A percentile compares a stretch with the other conserved stretches of the same genome.
phyloP scores from a whole-genome alignment of 2,888 invertebrate genomes.

The Cactoblastis cactorum region DNA sequence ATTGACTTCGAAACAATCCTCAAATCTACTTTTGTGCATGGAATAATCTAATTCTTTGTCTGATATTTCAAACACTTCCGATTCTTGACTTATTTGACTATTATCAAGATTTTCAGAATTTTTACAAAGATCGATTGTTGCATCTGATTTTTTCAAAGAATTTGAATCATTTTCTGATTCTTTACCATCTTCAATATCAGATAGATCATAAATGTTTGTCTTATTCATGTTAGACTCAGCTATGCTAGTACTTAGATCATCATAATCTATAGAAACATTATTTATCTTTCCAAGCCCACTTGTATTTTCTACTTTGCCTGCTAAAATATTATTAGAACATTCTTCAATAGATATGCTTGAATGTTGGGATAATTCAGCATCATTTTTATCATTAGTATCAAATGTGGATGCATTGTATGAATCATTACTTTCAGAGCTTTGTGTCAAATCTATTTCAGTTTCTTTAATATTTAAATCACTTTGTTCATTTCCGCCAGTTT shows the following conservation, averaged over 20 bases:
- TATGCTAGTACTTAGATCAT: slow-evolving; percentile 37
- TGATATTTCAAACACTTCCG: slow-evolving; percentile 58
- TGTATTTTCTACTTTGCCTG: slow-evolving; percentile 14
- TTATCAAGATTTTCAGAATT: background rate
- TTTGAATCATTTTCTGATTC: background rate
- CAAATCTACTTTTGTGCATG: slow-evolving; percentile 49
- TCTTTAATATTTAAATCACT: background rate
- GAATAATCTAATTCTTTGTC: slow-evolving; percentile 84
- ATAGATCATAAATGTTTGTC: background rate
- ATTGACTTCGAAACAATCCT: slow-evolving; percentile 32
- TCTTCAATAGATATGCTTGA: slow-evolving; percentile 30
- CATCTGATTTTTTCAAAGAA: background rate
- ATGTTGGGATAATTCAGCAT: slow-evolving; percentile 49
- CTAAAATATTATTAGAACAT: background rate
- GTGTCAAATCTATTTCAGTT: background rate
- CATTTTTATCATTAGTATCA: slow-evolving; percentile 31
- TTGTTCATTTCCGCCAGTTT: background rate
- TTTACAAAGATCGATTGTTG: background rate
- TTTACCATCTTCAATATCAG: background rate
- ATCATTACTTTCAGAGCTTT: slow-evolving; percentile 13
- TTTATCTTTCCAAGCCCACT: slow-evolving; percentile 43
- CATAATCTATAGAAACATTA: slow-evolving; percentile 62
- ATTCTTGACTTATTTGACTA: slow-evolving; percentile 33
- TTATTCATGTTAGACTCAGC: background rate
- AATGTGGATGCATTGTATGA: slow-evolving; percentile 10